phyloP scores from a whole-genome alignment of 2,113 vertebrate species.

The Seriola rivoliana region DNA sequence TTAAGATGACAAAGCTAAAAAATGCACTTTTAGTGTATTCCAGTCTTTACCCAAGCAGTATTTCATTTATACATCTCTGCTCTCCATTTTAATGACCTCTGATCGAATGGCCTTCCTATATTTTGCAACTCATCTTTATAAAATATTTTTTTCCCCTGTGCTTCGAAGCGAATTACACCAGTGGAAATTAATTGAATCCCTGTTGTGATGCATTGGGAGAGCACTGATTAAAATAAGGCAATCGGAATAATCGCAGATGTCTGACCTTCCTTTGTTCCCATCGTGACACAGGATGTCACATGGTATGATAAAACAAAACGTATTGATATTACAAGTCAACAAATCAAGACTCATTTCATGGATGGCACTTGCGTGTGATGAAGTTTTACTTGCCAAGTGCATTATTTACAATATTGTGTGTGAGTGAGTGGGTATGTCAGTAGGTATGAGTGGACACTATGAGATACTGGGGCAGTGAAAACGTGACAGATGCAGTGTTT shows the following conservation, averaged over 20 bases:
- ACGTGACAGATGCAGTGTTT: constrained; percentile 56
- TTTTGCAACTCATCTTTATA: constrained; percentile 39
- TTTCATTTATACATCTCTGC: constrained; percentile 28
- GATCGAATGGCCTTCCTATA: constrained; percentile 20
- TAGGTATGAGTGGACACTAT: constrained; percentile 46
- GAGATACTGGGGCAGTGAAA: constrained; percentile 37
- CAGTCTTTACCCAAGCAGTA: constrained; percentile 13
- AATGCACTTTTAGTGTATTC: constrained; percentile 25
- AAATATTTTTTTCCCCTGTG: constrained; percentile 7
- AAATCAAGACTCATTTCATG: constrained; percentile 32
- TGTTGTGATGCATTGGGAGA: constrained; percentile 24
- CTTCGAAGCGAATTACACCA: constrained; percentile 29
- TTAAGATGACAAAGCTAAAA: constrained; percentile 30
- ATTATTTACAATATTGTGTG: constrained; percentile 54
- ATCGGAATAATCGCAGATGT: constrained; percentile 40
- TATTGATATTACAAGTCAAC: background rate
- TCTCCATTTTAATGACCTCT: constrained; percentile 20
- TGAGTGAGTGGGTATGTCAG: constrained; percentile 13
- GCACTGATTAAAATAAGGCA: constrained; percentile 17
- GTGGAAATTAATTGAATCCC: constrained; percentile 26
- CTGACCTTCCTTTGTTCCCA: constrained; percentile 16
- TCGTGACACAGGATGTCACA: constrained; percentile 11
- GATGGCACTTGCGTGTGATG: constrained; percentile 45
- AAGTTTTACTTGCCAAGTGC: constrained; percentile 56
- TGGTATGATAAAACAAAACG: constrained; percentile 15